phyloP scores from a whole-genome alignment of 1,140 invertebrate genomes.

The Dendrolimus punctatus region DNA sequence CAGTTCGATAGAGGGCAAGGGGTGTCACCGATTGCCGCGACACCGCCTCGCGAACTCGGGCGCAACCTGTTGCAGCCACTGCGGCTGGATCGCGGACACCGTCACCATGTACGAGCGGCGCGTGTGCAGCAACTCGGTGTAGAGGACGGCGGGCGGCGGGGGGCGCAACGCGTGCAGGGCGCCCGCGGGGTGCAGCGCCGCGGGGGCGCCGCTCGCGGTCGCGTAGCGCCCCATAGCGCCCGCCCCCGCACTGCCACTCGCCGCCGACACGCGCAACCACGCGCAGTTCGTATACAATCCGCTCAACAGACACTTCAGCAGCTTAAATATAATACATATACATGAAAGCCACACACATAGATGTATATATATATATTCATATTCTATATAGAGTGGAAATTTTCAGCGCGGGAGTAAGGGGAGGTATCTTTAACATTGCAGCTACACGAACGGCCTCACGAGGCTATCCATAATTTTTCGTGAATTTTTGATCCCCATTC shows the following conservation, averaged over 20 bases:
- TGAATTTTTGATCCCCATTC: too few relatives aligned
- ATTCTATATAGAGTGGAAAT: too few relatives aligned
- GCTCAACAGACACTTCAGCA: slow-evolving; percentile 85
- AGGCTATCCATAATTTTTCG: too few relatives aligned
- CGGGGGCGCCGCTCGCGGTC: slow-evolving; percentile 38
- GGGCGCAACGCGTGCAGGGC: slow-evolving; percentile 76
- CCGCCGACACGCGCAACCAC: slow-evolving; percentile 78
- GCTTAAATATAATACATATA: slow-evolving; percentile 26
- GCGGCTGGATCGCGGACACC: slow-evolving; percentile 80
- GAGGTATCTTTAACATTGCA: too few relatives aligned
- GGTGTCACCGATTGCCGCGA: slow-evolving; percentile 36
- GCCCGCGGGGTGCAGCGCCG: slow-evolving; percentile 88
- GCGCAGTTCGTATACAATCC: slow-evolving; percentile 93
- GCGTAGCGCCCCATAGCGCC: slow-evolving; percentile 35
- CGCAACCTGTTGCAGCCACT: slow-evolving; percentile 76
- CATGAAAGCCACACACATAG: neutral
- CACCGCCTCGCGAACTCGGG: slow-evolving; percentile 44
- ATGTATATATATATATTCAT: too few relatives aligned
- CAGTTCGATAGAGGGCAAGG: neutral
- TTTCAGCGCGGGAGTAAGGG: too few relatives aligned
- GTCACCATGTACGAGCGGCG: slow-evolving; percentile 86
- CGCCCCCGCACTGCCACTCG: slow-evolving; percentile 19
- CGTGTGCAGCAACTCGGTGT: slow-evolving; percentile 91
- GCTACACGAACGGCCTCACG: too few relatives aligned
- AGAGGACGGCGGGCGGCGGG: slow-evolving; percentile 86